phyloP scores from a whole-genome alignment of 2,888 invertebrate genomes.

The Leptopterna dolabrata region DNA sequence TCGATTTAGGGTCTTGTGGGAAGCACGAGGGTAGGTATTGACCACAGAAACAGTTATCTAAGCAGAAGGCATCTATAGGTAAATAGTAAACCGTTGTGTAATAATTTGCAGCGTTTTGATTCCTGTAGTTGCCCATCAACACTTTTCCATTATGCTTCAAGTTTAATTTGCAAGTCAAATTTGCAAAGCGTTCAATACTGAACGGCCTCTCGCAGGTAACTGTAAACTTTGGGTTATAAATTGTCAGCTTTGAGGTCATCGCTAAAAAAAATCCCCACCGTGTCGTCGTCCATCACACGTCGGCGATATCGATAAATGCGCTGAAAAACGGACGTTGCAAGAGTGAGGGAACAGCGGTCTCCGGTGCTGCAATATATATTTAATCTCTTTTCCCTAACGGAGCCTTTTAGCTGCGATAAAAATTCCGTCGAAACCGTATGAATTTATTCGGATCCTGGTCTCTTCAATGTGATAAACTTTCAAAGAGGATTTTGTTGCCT shows the following conservation, averaged over 20 bases:
- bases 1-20: no score
- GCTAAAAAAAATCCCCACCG: background rate
- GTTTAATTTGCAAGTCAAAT: no score
- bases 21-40: no score
- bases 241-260: background rate
- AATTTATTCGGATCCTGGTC: background rate
- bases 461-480: background rate
- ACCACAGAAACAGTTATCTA: no score
- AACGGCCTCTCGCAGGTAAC: no score
- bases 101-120: no score
- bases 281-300: background rate
- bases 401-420: background rate
- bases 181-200: no score
- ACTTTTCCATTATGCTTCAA: no score
- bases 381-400: background rate
- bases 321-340: background rate
- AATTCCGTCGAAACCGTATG: background rate
- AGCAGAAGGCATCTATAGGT: no score
- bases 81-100: no score
- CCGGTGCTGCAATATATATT: background rate
- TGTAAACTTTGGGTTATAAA: no score
- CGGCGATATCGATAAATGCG: background rate
- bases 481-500: background rate
- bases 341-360: background rate
- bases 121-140: no score